A percentile compares a stretch with the other conserved stretches of the same genome.
Evolutionary conservation across 2,113 vertebrate genomes (phyloP).

Genomic region (Misgurnus anguillicaudatus): DNA sequence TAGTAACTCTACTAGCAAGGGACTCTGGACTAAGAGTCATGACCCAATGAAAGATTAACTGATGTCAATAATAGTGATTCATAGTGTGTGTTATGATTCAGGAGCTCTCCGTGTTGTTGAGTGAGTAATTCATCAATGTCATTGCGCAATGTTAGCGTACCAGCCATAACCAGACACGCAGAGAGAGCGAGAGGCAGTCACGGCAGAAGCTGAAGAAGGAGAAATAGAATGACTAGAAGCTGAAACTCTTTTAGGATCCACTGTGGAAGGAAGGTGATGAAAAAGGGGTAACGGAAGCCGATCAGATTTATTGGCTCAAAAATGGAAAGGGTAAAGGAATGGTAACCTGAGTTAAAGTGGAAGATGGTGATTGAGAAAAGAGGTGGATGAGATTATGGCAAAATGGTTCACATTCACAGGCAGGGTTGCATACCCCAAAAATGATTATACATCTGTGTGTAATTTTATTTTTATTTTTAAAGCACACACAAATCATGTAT

Average conservation of each 20-base stretch:
- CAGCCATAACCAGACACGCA: slow-evolving; percentile 40
- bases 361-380: slow-evolving; percentile 46
- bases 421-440: slow-evolving; percentile 58
- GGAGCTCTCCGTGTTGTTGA: not conserved
- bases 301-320: not conserved
- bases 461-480: slow-evolving; percentile 2
- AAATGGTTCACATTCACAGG: slow-evolving; percentile 39
- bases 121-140: slow-evolving; percentile 33
- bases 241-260: slow-evolving; percentile 23
- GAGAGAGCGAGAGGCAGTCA: not conserved
- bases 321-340: slow-evolving; percentile 13
- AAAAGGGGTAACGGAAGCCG: slow-evolving; percentile 16
- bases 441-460: slow-evolving; percentile 27
- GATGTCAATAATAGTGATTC: slow-evolving; percentile 27
- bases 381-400: slow-evolving; percentile 33
- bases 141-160: slow-evolving; percentile 45
- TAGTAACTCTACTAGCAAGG: not conserved
- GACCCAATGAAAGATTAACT: not conserved
- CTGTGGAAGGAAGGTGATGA: not conserved
- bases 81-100: slow-evolving; percentile 22
- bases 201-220: not conserved
- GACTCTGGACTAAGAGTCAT: not conserved
- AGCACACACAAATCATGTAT: not conserved
- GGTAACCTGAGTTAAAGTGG: slow-evolving; percentile 4
- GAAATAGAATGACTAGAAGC: not conserved